Base-by-base conservation (phyloP, 2,797 vertebrate species). In the Coranthus polyacanthus region DNA sequence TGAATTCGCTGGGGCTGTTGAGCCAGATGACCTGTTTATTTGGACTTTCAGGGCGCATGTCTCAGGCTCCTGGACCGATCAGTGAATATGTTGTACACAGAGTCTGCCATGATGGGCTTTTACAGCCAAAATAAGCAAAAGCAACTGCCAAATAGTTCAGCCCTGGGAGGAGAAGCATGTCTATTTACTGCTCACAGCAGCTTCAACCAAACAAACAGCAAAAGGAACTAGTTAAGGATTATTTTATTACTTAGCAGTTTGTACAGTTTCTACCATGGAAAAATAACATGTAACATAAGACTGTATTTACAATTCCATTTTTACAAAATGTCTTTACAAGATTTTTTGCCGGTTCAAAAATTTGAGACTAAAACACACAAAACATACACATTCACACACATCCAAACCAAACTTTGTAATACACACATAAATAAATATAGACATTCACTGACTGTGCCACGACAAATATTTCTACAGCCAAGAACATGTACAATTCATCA, bases 391-490 rank as follows among this genome's bases (percentile, higher is more conserved):
- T 88, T 89, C 90, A 90, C 90, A 78, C 85, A 95, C 92, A 94
- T 84, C 66, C 92, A 94, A 94, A 94, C 82, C 88, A 92, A 92
- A 88, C 75, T 89, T 86, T 93, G 92, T 90, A 95, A 93, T 94
- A 95, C 94, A 94, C 93, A 95, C 90, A 96, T 95, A 96, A 97
- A 98, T 98, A 98, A 98, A 98, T 98, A 98, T 89, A 91, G 93
- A 93, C 89, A 95, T 94, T 93, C 92, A 95, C 86, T 92, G 94
- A 95, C 85, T 93, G 92, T 84, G 90, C 83, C 85, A 92, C 88
- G 76, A 94, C 93, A 89, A 86, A 92, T 92, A 94, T 93, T 94
- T 95, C 94, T 93, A 95, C 92, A 95, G 94, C 90, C 90, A 90
- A 94, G 92, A 92, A 94, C 87, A 92, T 90, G 89, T 92, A 92